phyloP scores from a whole-genome alignment of 2,797 vertebrate species.

The Acrossocheilus fasciatus region DNA sequence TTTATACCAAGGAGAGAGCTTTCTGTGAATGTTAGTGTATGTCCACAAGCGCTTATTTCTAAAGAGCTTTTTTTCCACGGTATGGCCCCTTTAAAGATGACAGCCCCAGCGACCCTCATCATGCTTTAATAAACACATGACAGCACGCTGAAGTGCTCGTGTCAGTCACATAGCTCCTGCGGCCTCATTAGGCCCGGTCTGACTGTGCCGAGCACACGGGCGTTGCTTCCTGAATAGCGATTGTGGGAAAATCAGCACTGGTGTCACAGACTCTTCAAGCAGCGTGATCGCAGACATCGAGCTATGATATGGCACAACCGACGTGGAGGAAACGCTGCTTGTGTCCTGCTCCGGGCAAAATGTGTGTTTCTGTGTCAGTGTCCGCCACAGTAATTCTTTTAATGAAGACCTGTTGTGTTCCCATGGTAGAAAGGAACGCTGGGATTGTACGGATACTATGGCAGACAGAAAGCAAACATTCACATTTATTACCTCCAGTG shows the following conservation, averaged over 20 bases:
- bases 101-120: slow-evolving; percentile 5
- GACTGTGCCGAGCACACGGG: not conserved
- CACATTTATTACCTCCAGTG: slow-evolving; percentile 35
- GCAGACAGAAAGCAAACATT: slow-evolving; percentile 38
- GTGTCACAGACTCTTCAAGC: slow-evolving; percentile 27
- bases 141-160: not conserved
- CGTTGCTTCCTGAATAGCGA: slow-evolving; percentile 5
- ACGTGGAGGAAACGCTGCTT: not conserved
- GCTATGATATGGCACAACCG: slow-evolving; percentile 7
- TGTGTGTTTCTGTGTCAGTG: slow-evolving; percentile 35
- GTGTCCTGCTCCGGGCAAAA: slow-evolving; percentile 18
- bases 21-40: not conserved
- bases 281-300: not conserved
- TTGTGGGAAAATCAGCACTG: slow-evolving; percentile 13
- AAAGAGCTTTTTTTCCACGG: not conserved
- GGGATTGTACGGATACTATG: not conserved
- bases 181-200: slow-evolving; percentile 30
- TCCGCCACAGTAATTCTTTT: slow-evolving; percentile 39
- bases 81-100: slow-evolving; percentile 5
- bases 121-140: slow-evolving; percentile 39
- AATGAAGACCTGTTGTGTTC: slow-evolving; percentile 51
- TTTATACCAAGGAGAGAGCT: not conserved
- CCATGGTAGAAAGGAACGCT: not conserved
- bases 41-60: not conserved
- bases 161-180: slow-evolving; percentile 37